Conservation (phyloP, 2,888 invertebrate genomes). For the Halocaridina rubra region DNA sequence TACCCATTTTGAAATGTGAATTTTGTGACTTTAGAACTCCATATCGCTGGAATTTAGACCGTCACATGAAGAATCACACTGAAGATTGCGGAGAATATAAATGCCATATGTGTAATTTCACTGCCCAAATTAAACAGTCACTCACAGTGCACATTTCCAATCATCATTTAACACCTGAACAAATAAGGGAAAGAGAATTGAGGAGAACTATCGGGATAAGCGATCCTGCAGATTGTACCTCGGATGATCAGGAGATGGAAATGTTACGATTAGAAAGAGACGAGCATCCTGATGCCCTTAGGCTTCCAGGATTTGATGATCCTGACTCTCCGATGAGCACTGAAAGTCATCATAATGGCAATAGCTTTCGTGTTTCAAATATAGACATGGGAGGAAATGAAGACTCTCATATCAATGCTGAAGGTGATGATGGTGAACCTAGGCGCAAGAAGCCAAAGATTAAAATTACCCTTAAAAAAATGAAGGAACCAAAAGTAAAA, state of each 20-base stretch:
- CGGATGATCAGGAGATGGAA: conserved; percentile 60
- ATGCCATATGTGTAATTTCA: conserved; percentile 89
- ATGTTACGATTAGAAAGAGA: conserved; percentile 59
- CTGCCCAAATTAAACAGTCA: conserved; percentile 91
- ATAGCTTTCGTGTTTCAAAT: conserved; percentile 61
- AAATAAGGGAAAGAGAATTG: conserved; percentile 59
- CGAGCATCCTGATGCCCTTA: conserved; percentile 60
- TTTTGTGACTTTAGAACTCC: conserved; percentile 94
- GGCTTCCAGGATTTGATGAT: conserved; percentile 26
- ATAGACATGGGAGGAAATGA: conserved; percentile 56
- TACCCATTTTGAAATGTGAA: conserved; percentile 94
- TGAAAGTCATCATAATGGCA: conserved; percentile 35
- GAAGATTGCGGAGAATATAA: conserved; percentile 82
- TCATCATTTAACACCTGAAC: conserved; percentile 64
- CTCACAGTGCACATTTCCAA: conserved; percentile 92
- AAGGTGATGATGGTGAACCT: conserved; percentile 57
- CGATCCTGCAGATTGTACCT: conserved; percentile 49
- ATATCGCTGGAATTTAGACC: conserved; percentile 89
- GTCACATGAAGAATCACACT: conserved; percentile 91
- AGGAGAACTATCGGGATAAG: conserved; percentile 58
- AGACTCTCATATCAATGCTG: conserved; percentile 47
- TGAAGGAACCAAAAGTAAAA: conserved; percentile 28
- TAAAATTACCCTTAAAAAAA: conserved; percentile 65
- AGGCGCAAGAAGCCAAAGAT: conserved; percentile 64
- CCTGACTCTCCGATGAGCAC: conserved; percentile 18